phyloP scores from a whole-genome alignment of 2,113 vertebrate species.

The Esox niger region DNA sequence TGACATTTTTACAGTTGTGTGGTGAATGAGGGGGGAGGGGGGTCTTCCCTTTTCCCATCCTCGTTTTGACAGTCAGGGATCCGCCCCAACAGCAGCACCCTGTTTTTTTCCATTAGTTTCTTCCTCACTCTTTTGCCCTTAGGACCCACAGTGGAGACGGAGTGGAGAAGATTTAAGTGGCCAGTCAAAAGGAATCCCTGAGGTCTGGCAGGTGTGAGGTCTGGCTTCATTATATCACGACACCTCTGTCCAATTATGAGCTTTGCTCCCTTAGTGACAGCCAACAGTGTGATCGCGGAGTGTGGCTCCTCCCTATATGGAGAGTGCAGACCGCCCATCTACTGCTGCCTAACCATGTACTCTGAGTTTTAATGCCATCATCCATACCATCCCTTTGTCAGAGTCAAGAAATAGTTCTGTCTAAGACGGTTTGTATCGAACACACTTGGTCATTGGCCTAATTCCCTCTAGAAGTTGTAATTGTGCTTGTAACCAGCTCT shows the following conservation, averaged over 20 bases:
- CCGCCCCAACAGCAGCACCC: slow-evolving; percentile 66
- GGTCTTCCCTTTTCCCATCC: slow-evolving; percentile 40
- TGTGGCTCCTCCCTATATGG: slow-evolving; percentile 37
- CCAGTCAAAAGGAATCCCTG: slow-evolving; percentile 74
- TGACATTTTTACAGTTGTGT: slow-evolving; percentile 50
- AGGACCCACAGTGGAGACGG: slow-evolving; percentile 68
- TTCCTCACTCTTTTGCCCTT: slow-evolving; percentile 71
- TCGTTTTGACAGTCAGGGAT: slow-evolving; percentile 66
- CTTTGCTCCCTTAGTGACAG: slow-evolving; percentile 66
- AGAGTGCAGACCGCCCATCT: slow-evolving; percentile 26
- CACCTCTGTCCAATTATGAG: slow-evolving; percentile 78
- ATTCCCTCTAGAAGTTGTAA: slow-evolving; percentile 13
- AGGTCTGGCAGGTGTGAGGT: slow-evolving; percentile 75
- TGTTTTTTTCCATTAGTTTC: slow-evolving; percentile 70
- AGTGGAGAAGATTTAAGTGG: slow-evolving; percentile 74
- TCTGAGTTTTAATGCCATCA: slow-evolving; percentile 41
- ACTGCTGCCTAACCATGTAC: slow-evolving; percentile 56
- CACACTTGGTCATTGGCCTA: slow-evolving; percentile 8
- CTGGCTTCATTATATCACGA: slow-evolving; percentile 78
- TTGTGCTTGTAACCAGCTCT: slow-evolving; percentile 14
- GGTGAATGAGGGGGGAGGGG: slow-evolving; percentile 23
- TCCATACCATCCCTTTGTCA: slow-evolving; percentile 23
- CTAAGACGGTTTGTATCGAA: slow-evolving; percentile 3
- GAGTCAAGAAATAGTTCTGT: slow-evolving; percentile 9
- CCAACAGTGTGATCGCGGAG: slow-evolving; percentile 17